phyloP scores from a whole-genome alignment of 2,113 vertebrate species.

The Porphyrio hochstetteri region DNA sequence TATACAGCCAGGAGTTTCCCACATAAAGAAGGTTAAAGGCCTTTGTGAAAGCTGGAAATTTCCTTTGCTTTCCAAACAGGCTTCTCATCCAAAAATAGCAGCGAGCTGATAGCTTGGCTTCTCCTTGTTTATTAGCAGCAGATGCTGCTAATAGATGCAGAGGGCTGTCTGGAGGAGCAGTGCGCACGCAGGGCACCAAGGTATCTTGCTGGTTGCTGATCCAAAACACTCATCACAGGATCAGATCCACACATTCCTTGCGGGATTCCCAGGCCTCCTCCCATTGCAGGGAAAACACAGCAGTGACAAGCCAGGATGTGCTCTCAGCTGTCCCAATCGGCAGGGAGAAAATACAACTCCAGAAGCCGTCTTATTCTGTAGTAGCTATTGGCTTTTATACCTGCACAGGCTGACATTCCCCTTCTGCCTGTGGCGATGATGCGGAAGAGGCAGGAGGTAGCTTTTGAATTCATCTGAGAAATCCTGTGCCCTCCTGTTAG shows the following conservation, averaged over 20 bases:
- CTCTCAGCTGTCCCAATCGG: not conserved
- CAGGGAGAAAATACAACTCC: not conserved
- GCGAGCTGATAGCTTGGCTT: slow-evolving; percentile 27
- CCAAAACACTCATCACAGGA: not conserved
- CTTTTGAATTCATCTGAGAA: not conserved
- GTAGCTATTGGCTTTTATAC: not conserved
- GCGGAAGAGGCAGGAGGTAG: not conserved
- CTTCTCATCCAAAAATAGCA: slow-evolving; percentile 55
- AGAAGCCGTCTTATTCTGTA: not conserved
- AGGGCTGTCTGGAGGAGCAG: not conserved
- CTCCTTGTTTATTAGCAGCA: slow-evolving; percentile 56
- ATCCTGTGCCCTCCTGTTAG: not conserved
- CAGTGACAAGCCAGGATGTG: not conserved
- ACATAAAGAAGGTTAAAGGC: not conserved
- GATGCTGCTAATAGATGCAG: slow-evolving; percentile 31
- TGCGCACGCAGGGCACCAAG: not conserved
- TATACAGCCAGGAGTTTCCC: slow-evolving; percentile 11
- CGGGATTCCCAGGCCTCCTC: not conserved
- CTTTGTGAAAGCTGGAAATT: slow-evolving; percentile 38
- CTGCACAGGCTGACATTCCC: not conserved
- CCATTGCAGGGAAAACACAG: not conserved
- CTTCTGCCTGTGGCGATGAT: not conserved
- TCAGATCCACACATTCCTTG: not conserved
- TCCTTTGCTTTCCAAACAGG: slow-evolving; percentile 50
- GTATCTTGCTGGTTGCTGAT: slow-evolving; percentile 2